Conservation (phyloP, 2,797 vertebrate genomes). For the Urophycis tenuis region DNA sequence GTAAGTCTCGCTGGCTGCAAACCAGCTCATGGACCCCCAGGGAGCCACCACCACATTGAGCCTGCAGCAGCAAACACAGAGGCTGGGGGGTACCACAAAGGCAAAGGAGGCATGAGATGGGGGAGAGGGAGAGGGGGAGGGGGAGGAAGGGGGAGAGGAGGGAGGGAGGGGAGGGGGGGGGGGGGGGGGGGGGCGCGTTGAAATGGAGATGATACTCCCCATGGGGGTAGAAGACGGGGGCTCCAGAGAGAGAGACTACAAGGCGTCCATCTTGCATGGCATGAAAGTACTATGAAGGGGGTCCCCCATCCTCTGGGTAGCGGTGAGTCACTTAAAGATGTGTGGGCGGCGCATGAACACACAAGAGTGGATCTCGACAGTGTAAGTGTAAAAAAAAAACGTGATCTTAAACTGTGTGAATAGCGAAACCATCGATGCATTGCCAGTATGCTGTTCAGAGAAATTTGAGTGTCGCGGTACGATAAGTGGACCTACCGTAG, state of each 20-base stretch:
- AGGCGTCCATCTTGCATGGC: background rate
- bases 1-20: background rate
- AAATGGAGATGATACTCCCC: conserved; percentile 17
- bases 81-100: conserved; percentile 26
- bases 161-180: background rate
- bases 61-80: conserved; percentile 34
- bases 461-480: background rate
- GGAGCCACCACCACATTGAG: conserved; percentile 31
- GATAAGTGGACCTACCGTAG: background rate
- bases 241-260: conserved; percentile 4
- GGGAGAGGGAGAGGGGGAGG: conserved; percentile 22
- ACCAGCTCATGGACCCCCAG: background rate
- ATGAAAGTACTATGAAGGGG: background rate
- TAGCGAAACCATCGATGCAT: background rate
- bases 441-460: background rate
- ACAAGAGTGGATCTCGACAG: background rate
- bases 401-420: background rate
- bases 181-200: background rate
- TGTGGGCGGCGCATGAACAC: background rate
- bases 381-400: background rate
- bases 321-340: background rate
- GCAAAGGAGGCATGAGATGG: conserved; percentile 8
- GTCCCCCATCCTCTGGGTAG: background rate
- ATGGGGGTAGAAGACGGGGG: background rate
- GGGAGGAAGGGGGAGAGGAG: conserved; percentile 6